Base-by-base conservation (phyloP, 2,888 invertebrate species). In the Bruchidius siliquastri region DNA sequence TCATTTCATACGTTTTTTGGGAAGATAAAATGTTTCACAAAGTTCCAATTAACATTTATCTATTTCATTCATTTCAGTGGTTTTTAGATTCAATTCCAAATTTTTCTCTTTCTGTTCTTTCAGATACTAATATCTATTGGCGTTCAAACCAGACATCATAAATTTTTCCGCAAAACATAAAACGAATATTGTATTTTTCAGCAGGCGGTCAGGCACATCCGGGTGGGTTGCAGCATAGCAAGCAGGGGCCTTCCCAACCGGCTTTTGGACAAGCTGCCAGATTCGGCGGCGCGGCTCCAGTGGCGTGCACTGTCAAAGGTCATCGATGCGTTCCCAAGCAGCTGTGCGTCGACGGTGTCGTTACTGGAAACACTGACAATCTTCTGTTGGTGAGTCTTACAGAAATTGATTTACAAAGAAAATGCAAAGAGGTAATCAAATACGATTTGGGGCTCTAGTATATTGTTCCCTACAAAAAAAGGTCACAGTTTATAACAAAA, bases 321-420 rank as follows among this genome's bases (percentile, higher is more conserved):
- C 89, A 88, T 81, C 87, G 90, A 69, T 93, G 93, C 82, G 91
- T 92, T 0, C 85, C 87, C 0, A 90, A 89, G 76, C 84, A 89
- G 0, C 87, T 89, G 78, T 93, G 93, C 82, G 83, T 87, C 76
- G 90, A 91, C 76, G 92, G 92, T 22, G 88, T 90, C 0, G 88
- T 89, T 74, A 88, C 13, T 13, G 49, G 49, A 18, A 49, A 49
- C 49, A 49, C 49, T 18, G 49, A 49, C 6, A 49, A 49, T 49
- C 49, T 49, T 49, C 13, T 49, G 13, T 18, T 49, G 49, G 49
- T 49, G 49, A 49, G 49, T 49, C 13, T 49, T n/a, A n/a, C n/a
- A n/a, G n/a, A n/a, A n/a, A n/a, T n/a, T n/a, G n/a, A n/a, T n/a
- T n/a, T n/a, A n/a, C n/a, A n/a, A n/a, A n/a, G n/a, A n/a, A n/a